phyloP scores from a whole-genome alignment of 2,888 invertebrate species.

The Netelia fuscicornis region DNA sequence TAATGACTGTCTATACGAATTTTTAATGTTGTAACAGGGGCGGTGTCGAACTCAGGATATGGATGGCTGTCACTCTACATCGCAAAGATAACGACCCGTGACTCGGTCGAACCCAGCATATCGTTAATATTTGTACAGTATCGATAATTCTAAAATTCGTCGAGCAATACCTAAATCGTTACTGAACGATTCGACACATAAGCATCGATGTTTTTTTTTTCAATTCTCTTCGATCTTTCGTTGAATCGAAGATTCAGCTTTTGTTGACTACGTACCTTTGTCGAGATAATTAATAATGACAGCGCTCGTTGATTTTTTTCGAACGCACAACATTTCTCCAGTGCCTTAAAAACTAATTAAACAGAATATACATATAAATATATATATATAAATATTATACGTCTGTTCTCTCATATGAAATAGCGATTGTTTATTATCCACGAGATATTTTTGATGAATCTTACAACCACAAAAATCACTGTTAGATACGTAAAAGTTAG shows the following conservation, averaged over 20 bases:
- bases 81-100: constrained; percentile 66
- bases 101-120: constrained; percentile 20
- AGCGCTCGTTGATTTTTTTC: constrained; percentile 19
- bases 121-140: constrained; percentile 55
- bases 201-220: constrained; percentile 2
- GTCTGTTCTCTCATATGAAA: constrained; percentile 19
- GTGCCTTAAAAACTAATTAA: constrained; percentile 55
- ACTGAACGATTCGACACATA: background rate
- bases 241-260: background rate
- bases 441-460: constrained; percentile 52
- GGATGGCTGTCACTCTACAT: constrained; percentile 90
- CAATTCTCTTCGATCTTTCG: background rate
- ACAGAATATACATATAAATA: constrained; percentile 29
- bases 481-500: constrained; percentile 11
- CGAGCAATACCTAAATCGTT: constrained; percentile 10
- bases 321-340: constrained; percentile 54
- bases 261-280: constrained; percentile 10
- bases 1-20: background rate
- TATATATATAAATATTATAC: constrained; percentile 25
- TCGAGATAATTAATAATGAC: constrained; percentile 4
- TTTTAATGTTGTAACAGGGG: constrained; percentile 86
- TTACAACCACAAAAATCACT: constrained; percentile 19
- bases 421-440: constrained; percentile 14
- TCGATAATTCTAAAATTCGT: constrained; percentile 39
- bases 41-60: constrained; percentile 93